These are phyloP conservation scores for Hybognathus amarus DNA, from an alignment of 2,797 vertebrate genomes.

Conservation along the genomic window DNA sequence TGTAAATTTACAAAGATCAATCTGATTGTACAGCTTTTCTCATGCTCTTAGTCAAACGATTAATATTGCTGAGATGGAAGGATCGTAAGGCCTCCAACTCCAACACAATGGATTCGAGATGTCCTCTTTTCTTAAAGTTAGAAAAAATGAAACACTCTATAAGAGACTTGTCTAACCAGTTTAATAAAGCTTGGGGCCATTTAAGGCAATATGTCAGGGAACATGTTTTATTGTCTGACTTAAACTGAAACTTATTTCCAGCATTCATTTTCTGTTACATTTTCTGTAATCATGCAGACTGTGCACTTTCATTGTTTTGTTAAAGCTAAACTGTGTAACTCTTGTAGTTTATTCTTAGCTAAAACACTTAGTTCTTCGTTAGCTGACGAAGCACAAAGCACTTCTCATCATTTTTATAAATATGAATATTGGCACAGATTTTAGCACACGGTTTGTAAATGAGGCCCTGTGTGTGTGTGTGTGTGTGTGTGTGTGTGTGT, in stretches of 20 bases:
- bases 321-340: too few relatives aligned
- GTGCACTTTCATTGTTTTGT: too few relatives aligned
- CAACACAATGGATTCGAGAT: neutral
- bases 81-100: neutral
- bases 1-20: neutral
- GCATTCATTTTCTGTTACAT: neutral
- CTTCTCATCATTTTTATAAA: neutral
- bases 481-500: slow-evolving; percentile 34
- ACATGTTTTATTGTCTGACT: neutral
- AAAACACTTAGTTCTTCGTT: too few relatives aligned
- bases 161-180: neutral
- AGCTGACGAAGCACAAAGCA: neutral
- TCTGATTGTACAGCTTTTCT: neutral
- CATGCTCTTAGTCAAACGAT: neutral
- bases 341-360: too few relatives aligned
- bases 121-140: neutral
- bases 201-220: neutral
- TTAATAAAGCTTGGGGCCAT: neutral
- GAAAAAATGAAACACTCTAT: neutral
- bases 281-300: neutral
- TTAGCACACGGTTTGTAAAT: neutral
- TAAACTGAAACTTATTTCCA: neutral
- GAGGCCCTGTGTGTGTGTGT: neutral
- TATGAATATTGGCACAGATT: neutral
- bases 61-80: neutral